phyloP scores from a whole-genome alignment of 2,797 vertebrate species.

The Melanotaenia nigrans region DNA sequence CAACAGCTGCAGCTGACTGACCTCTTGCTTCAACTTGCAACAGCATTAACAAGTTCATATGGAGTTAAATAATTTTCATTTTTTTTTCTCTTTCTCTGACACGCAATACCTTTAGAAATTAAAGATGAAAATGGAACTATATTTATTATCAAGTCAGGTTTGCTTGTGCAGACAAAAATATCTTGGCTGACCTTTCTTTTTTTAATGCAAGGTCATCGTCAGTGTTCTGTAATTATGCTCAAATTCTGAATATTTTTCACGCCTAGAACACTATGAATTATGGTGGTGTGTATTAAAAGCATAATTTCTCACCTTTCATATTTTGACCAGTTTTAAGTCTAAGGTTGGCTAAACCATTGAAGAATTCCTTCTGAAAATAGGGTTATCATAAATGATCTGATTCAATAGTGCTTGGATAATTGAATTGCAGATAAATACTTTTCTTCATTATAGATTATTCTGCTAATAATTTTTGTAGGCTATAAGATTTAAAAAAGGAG shows the following conservation, averaged over 20 bases:
- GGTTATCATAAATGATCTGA: background rate
- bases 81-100: conserved; percentile 7
- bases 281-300: background rate
- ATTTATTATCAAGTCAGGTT: conserved; percentile 36
- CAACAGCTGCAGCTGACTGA: conserved; percentile 6
- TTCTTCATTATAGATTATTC: background rate
- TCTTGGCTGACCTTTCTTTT: conserved; percentile 7
- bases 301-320: background rate
- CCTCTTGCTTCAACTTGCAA: background rate
- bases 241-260: background rate
- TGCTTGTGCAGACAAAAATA: conserved; percentile 43
- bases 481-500: background rate
- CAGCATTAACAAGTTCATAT: background rate
- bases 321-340: background rate
- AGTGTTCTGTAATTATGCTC: background rate
- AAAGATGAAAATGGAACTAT: conserved; percentile 39
- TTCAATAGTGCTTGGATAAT: background rate
- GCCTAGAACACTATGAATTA: background rate
- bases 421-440: background rate
- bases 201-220: conserved; percentile 1
- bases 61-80: conserved; percentile 7
- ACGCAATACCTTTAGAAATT: conserved; percentile 25
- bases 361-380: background rate
- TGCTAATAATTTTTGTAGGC: background rate
- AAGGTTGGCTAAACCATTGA: background rate